These are phyloP conservation scores for Phalacrocorax carbo DNA, from an alignment of 2,113 vertebrate species.

Conservation along the genomic window DNA sequence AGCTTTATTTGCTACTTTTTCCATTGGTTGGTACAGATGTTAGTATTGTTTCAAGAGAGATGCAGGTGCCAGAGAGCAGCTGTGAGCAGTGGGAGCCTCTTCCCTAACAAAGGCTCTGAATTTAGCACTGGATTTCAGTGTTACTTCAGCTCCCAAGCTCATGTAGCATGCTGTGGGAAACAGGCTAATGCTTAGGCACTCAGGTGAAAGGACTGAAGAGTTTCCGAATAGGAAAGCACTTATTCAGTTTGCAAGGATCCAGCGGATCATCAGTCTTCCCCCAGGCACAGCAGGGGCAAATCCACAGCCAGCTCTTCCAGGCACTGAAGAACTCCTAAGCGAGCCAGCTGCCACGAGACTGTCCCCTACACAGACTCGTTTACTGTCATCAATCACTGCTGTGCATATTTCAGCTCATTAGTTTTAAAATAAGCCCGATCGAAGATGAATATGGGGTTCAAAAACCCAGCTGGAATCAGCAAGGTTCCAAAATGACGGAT, in stretches of 20 bases:
- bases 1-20: not conserved
- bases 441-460: not conserved
- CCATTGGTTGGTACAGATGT: not conserved
- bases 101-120: not conserved
- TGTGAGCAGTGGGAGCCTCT: not conserved
- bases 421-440: not conserved
- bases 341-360: not conserved
- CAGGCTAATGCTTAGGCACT: not conserved
- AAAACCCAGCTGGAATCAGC: not conserved
- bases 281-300: not conserved
- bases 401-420: not conserved
- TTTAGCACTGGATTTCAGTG: not conserved
- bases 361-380: not conserved
- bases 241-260: not conserved
- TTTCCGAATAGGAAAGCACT: not conserved
- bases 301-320: not conserved
- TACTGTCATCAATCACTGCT: not conserved
- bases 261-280: not conserved
- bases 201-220: not conserved
- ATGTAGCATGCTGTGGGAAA: not conserved
- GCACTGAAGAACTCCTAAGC: accelerated
- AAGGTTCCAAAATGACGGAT: not conserved
- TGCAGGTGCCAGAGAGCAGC: not conserved
- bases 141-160: not conserved
- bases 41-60: not conserved